Conservation (phyloP, 2,888 invertebrate genomes). For the Willowsia nigromaculata region DNA sequence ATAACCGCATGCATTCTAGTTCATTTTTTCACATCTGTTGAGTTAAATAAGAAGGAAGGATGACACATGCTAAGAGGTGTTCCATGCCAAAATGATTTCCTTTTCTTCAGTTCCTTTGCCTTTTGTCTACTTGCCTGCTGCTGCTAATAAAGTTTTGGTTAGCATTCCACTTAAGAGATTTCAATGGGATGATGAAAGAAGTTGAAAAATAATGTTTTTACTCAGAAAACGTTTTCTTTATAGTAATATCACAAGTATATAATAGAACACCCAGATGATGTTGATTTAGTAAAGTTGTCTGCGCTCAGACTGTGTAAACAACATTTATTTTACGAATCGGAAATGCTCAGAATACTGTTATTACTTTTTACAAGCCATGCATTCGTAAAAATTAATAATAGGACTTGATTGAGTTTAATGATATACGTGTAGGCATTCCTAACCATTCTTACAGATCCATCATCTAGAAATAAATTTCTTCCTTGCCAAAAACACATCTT, state of each 20-base stretch:
- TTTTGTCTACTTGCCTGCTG: not conserved
- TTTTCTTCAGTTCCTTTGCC: constrained; percentile 9
- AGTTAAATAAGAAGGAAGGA: constrained; percentile 15
- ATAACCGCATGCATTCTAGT: not conserved
- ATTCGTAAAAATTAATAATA: too few species aligned
- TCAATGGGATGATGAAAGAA: constrained; percentile 51
- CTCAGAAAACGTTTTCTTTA: not conserved
- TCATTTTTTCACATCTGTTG: constrained; percentile 43
- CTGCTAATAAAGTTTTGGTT: constrained; percentile 30
- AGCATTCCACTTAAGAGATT: not conserved
- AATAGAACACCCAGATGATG: not conserved
- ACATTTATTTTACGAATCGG: not conserved
- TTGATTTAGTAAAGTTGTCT: constrained; percentile 1
- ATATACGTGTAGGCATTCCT: too few species aligned
- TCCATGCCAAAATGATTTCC: not conserved
- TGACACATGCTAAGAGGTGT: constrained; percentile 29
- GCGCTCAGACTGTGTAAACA: constrained; percentile 13
- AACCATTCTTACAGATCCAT: too few species aligned
- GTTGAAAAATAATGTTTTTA: not conserved
- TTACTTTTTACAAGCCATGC: not conserved
- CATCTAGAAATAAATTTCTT: too few species aligned
- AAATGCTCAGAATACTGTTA: not conserved
- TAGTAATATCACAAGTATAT: not conserved
- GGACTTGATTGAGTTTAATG: too few species aligned
- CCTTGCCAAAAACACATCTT: not conserved